These are phyloP conservation scores for Nematopogon swammerdamellus DNA, from an alignment of 2,888 invertebrate species.

Conservation along the genomic window DNA sequence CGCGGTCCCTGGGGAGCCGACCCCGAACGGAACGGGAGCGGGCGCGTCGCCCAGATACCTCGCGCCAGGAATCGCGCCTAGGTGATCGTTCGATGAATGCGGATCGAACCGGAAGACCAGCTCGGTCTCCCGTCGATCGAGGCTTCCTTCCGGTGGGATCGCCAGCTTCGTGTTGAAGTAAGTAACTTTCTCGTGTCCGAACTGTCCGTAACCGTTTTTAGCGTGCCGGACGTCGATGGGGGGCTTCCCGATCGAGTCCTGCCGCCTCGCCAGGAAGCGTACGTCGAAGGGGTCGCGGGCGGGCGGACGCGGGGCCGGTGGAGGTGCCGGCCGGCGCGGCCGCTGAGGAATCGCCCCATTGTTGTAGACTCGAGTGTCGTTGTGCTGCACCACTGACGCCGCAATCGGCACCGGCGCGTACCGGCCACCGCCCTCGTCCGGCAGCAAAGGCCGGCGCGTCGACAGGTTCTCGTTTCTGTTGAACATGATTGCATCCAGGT, in stretches of 20 bases:
- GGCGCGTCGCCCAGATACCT: not conserved
- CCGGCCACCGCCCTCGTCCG: conserved; percentile 18
- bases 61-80: not conserved
- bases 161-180: conserved; percentile 50
- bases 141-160: conserved; percentile 32
- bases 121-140: conserved; percentile 45
- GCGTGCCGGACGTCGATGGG: conserved; percentile 40
- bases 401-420: conserved; percentile 31
- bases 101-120: conserved; percentile 48
- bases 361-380: conserved; percentile 20
- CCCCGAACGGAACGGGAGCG: not conserved
- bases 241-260: conserved; percentile 51
- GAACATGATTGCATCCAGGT: conserved; percentile 50
- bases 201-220: conserved; percentile 41
- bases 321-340: conserved; percentile 28
- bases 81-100: conserved; percentile 41
- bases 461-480: conserved; percentile 49
- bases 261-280: conserved; percentile 36
- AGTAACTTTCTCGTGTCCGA: conserved; percentile 41
- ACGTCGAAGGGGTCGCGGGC: conserved; percentile 22
- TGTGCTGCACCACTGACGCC: conserved; percentile 31
- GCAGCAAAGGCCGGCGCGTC: conserved; percentile 46
- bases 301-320: conserved; percentile 30
- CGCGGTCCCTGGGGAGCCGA: conserved; percentile 39
- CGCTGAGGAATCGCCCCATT: conserved; percentile 15